Percentiles rank a stretch among this genome's conserved stretches.
These are phyloP conservation scores for Cheilosia impressa DNA, from an alignment of 2,888 invertebrate species.

Conservation along the genomic window DNA sequence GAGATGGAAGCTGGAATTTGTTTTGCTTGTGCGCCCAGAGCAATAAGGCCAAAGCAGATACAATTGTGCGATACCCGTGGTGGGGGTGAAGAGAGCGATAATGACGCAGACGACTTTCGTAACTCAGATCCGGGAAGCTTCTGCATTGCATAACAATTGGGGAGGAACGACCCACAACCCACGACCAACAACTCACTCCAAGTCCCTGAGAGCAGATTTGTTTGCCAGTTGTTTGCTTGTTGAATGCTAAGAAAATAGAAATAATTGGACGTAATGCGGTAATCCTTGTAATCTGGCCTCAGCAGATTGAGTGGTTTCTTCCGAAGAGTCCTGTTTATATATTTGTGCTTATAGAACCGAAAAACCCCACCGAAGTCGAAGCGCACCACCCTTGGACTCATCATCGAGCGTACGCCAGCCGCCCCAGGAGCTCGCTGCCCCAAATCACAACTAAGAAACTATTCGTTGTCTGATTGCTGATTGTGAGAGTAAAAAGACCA, in stretches of 20 bases:
- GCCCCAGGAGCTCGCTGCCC: slow-evolving; percentile 41
- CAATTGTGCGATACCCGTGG: slow-evolving; percentile 35
- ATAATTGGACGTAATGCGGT: slow-evolving; percentile 78
- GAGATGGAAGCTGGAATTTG: slow-evolving; percentile 68
- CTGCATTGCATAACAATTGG: slow-evolving; percentile 66
- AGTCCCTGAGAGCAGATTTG: slow-evolving; percentile 68
- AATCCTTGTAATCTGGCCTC: slow-evolving; percentile 77
- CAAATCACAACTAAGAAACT: slow-evolving; percentile 59
- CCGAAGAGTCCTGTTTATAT: slow-evolving; percentile 32
- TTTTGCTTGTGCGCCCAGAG: slow-evolving; percentile 73
- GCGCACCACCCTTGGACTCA: neutral
- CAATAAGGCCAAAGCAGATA: slow-evolving; percentile 67
- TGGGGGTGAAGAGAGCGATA: slow-evolving; percentile 43
- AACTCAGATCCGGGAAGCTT: slow-evolving; percentile 43
- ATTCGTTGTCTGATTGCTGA: slow-evolving; percentile 71
- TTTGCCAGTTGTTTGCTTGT: slow-evolving; percentile 75
- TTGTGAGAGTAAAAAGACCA: slow-evolving; percentile 50
- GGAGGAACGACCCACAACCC: slow-evolving; percentile 11
- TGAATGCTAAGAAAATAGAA: slow-evolving; percentile 76
- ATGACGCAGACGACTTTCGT: slow-evolving; percentile 66
- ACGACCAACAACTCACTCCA: slow-evolving; percentile 26
- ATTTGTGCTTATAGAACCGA: slow-evolving; percentile 38
- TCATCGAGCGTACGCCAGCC: slow-evolving; percentile 13
- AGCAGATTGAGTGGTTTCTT: slow-evolving; percentile 74
- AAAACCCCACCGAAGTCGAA: slow-evolving; percentile 32